Evolutionary conservation across 2,888 invertebrate genomes (phyloP).

Genomic region (Drosophila diplacantha): DNA sequence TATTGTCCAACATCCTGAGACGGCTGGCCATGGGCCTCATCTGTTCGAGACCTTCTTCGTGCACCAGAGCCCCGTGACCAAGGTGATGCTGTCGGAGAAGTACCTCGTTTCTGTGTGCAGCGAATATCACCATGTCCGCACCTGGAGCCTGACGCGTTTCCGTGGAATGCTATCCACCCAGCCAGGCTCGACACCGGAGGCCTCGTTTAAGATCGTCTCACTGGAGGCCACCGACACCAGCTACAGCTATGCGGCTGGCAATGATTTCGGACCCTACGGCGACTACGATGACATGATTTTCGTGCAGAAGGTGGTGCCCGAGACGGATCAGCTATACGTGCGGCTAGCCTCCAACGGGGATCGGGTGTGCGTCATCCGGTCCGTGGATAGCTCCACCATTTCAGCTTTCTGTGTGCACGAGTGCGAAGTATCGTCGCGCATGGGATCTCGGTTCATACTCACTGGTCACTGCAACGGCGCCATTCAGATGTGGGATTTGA

Average conservation of each 20-base stretch:
- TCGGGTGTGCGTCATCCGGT: conserved; percentile 95
- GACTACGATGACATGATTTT: conserved; percentile 98
- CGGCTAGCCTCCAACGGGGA: conserved; percentile 96
- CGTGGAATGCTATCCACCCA: conserved; percentile 99
- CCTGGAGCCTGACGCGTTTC: conserved; percentile 98
- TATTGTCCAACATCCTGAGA: conserved; percentile 99
- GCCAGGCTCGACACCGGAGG: conserved; percentile 97
- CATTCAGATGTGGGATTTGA: conserved; percentile 99
- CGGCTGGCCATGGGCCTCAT: conserved; percentile 98
- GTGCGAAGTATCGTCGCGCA: conserved; percentile 96
- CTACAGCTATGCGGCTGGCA: conserved; percentile 82
- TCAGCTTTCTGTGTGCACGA: conserved; percentile 98
- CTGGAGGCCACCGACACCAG: conserved; percentile 82
- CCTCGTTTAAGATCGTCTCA: conserved; percentile 89
- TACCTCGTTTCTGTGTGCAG: conserved; percentile 97
- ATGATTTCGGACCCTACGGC: conserved; percentile 93
- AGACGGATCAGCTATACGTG: conserved; percentile 96
- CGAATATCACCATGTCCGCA: conserved; percentile 98
- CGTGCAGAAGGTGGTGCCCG: conserved; percentile 98
- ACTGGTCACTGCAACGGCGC: conserved; percentile 96
- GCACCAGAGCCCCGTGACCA: conserved; percentile 96
- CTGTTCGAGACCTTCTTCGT: conserved; percentile 98
- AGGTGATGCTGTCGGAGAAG: conserved; percentile 96
- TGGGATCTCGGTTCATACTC: conserved; percentile 93
- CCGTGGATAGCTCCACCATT: conserved; percentile 95